phyloP scores from a whole-genome alignment of 2,888 invertebrate genomes.

The Eilema caniola region DNA sequence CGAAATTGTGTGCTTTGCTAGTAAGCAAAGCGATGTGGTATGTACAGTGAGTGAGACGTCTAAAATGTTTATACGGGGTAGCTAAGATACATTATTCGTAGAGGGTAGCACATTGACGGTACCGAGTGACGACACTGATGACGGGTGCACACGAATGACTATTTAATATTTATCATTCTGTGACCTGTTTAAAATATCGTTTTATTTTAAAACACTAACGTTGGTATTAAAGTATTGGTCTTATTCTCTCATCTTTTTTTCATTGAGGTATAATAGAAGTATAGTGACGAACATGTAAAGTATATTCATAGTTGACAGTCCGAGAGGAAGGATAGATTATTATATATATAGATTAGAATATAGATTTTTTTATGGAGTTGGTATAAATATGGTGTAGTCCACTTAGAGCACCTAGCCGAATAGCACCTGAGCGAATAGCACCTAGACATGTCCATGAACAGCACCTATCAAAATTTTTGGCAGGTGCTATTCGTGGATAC shows the following conservation, averaged over 20 bases:
- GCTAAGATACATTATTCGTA: too few species aligned
- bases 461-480: too few species aligned
- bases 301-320: not conserved
- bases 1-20: conserved; percentile 10
- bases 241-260: not conserved
- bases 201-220: not conserved
- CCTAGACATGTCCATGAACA: too few species aligned
- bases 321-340: too few species aligned
- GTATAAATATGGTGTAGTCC: too few species aligned
- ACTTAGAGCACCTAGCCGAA: too few species aligned
- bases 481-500: too few species aligned
- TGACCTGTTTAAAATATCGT: not conserved
- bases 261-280: not conserved
- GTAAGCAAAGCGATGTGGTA: not conserved
- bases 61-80: conserved; percentile 5
- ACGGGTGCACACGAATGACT: not conserved
- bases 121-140: not conserved
- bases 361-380: too few species aligned
- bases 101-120: not conserved
- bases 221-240: not conserved
- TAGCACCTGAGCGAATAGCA: too few species aligned
- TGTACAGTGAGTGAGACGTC: not conserved
- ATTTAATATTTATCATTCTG: not conserved
- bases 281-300: not conserved
- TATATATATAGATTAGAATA: too few species aligned